These are phyloP conservation scores for Aselliscus stoliczkanus DNA, from an alignment of 2,797 vertebrate genomes.

Conservation along the genomic window DNA sequence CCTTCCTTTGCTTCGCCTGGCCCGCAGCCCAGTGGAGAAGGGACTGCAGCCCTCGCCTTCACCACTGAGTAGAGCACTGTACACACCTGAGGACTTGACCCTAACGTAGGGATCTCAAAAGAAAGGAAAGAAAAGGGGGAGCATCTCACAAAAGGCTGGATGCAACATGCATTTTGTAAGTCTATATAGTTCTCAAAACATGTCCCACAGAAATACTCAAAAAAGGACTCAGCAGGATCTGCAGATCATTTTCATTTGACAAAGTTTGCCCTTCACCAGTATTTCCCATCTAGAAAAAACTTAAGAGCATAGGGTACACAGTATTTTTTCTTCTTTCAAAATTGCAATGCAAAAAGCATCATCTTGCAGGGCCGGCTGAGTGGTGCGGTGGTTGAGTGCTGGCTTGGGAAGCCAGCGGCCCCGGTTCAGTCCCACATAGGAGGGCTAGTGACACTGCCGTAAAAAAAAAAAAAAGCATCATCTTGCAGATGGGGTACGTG, in stretches of 20 bases:
- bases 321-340: not conserved
- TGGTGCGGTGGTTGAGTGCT: too few relatives aligned
- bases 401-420: too few relatives aligned
- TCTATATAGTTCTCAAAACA: not conserved
- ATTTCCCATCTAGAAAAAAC: not conserved
- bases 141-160: not conserved
- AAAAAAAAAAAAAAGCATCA: not conserved
- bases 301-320: not conserved
- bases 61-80: not conserved
- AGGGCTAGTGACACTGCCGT: too few relatives aligned
- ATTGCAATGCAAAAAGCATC: not conserved
- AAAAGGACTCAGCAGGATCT: not conserved
- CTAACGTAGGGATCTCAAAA: not conserved
- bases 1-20: not conserved
- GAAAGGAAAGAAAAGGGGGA: not conserved
- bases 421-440: too few relatives aligned
- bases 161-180: not conserved
- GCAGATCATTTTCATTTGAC: not conserved
- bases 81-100: not conserved
- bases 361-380: too few relatives aligned
- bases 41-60: too few relatives aligned
- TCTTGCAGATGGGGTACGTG: not conserved
- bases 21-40: too few relatives aligned
- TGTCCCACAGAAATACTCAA: not conserved
- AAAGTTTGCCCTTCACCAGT: not conserved